Evolutionary conservation across 30 jellyfish, hydroid and myxozoan species (phyloP).

Genomic region (Turritopsis rubra): DNA sequence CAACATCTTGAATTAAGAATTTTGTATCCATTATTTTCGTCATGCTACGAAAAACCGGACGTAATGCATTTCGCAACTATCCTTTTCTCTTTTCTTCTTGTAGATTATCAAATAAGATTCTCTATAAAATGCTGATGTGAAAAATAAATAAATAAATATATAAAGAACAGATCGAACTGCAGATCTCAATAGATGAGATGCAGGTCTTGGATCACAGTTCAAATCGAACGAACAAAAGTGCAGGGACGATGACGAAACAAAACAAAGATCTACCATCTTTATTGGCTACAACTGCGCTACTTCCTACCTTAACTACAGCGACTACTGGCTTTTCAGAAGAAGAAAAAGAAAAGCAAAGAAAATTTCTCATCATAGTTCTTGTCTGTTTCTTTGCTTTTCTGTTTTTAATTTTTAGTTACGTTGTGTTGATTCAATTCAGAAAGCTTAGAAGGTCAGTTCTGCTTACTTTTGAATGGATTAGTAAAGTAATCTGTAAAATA

Average conservation of each 20-base stretch:
- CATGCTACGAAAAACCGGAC: too few relatives aligned
- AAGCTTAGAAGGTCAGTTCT: not conserved
- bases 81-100: too few relatives aligned
- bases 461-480: not conserved
- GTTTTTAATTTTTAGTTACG: not conserved
- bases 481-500: not conserved
- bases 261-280: not conserved
- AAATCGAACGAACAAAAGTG: not conserved
- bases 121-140: too few relatives aligned
- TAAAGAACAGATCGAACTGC: too few relatives aligned
- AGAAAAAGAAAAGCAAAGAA: not conserved
- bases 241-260: not conserved
- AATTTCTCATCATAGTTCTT: not conserved
- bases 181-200: too few relatives aligned
- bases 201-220: not conserved
- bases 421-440: not conserved
- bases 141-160: too few relatives aligned
- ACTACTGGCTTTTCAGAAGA: not conserved
- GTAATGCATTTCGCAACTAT: too few relatives aligned
- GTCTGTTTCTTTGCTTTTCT: not conserved
- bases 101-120: too few relatives aligned
- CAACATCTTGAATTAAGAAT: too few relatives aligned
- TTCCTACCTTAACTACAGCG: not conserved
- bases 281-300: conserved; percentile 3
- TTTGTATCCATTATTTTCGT: too few relatives aligned